A percentile compares a stretch with the other conserved stretches of the same genome.
Conservation (phyloP, 2,797 vertebrate genomes). For the Protonibea diacanthus region DNA sequence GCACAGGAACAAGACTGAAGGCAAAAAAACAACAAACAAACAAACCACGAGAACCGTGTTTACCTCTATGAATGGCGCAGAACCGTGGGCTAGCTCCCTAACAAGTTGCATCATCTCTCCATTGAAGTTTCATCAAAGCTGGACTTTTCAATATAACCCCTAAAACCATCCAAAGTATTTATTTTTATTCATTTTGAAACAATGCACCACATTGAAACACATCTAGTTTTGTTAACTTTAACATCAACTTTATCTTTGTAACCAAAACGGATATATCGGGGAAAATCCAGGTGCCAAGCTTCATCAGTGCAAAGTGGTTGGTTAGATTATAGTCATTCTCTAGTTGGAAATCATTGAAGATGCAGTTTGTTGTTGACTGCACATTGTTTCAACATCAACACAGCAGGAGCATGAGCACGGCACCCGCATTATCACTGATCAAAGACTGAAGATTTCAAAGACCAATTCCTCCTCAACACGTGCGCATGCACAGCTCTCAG, state of each 20-base stretch:
- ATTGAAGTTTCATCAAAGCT: slow-evolving; percentile 47
- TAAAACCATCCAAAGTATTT: not conserved
- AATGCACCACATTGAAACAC: not conserved
- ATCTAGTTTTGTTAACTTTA: not conserved
- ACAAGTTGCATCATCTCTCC: slow-evolving; percentile 49
- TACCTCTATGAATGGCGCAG: slow-evolving; percentile 30
- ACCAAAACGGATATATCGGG: not conserved
- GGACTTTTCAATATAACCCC: slow-evolving; percentile 8
- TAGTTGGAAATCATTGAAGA: slow-evolving; percentile 35
- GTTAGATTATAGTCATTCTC: not conserved
- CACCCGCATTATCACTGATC: slow-evolving; percentile 47
- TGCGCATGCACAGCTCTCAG: slow-evolving; percentile 32
- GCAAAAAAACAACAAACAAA: slow-evolving; percentile 48
- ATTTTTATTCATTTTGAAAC: not conserved
- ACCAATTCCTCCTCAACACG: slow-evolving; percentile 39
- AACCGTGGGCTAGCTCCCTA: slow-evolving; percentile 12
- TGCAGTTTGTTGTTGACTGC: slow-evolving; percentile 44
- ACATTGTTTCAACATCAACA: slow-evolving; percentile 43
- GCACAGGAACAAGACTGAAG: slow-evolving; percentile 36
- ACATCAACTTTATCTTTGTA: not conserved
- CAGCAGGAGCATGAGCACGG: slow-evolving; percentile 30
- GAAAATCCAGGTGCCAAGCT: not conserved
- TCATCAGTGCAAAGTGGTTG: not conserved
- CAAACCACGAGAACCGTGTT: slow-evolving; percentile 38
- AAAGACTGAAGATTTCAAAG: slow-evolving; percentile 64